Conservation (phyloP, 92 coral and sea anemone genomes). For the Hydrozoanthus gracilis region DNA sequence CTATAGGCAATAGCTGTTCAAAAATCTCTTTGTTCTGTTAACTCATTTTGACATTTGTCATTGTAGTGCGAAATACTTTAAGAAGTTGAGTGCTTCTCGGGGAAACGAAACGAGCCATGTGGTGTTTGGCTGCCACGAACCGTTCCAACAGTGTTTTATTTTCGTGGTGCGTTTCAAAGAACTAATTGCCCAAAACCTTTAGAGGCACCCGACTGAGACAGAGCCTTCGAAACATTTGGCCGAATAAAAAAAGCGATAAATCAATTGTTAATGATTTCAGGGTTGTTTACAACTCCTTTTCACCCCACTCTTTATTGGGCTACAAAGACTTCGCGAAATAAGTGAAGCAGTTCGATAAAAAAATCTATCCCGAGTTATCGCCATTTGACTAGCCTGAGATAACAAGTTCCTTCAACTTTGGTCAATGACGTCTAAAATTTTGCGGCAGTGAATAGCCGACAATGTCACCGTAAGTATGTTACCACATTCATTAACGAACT, state of each 20-base stretch:
- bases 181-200: slow-evolving; percentile 8
- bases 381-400: too few species aligned
- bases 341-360: not conserved
- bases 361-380: too few species aligned
- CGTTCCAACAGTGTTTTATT: not conserved
- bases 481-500: slow-evolving; percentile 12
- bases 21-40: not conserved
- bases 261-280: slow-evolving; percentile 17
- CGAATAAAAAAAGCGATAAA: slow-evolving; percentile 4
- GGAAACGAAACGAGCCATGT: not conserved
- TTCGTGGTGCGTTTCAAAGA: not conserved
- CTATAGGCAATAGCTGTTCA: not conserved
- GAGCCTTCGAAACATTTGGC: slow-evolving; percentile 36
- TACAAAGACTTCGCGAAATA: not conserved
- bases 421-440: not conserved
- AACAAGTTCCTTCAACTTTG: not conserved
- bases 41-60: not conserved
- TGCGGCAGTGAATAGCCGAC: not conserved
- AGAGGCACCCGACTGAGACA: not conserved
- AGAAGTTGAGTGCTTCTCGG: slow-evolving; percentile 15
- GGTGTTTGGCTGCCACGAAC: slow-evolving; percentile 27
- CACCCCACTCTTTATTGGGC: not conserved
- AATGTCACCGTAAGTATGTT: not conserved
- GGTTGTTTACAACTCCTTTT: not conserved
- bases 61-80: slow-evolving; percentile 5